Conservation (phyloP, 1,140 invertebrate species). For the Zophobas morio region DNA sequence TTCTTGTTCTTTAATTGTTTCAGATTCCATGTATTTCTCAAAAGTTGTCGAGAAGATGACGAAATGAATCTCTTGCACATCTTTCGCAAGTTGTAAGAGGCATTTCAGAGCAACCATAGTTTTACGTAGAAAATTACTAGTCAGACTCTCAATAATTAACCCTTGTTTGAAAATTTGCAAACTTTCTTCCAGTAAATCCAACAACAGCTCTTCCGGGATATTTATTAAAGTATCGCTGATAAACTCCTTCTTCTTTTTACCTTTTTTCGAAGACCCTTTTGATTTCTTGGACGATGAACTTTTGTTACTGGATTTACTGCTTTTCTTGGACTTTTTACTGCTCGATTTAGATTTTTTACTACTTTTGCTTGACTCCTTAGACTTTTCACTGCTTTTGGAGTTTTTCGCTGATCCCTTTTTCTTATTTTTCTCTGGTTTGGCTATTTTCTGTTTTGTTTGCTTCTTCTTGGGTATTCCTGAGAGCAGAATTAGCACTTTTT, state of each 20-base stretch:
- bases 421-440: constrained; percentile 32
- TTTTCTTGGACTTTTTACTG: constrained; percentile 34
- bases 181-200: constrained; percentile 56
- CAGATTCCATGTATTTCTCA: constrained; percentile 25
- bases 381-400: constrained; percentile 37
- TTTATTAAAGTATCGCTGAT: constrained; percentile 51
- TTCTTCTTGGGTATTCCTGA: constrained; percentile 20
- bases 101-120: constrained; percentile 50
- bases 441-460: constrained; percentile 32
- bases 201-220: constrained; percentile 54
- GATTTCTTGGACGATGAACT: constrained; percentile 15
- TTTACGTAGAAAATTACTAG: constrained; percentile 55
- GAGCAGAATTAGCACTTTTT: constrained; percentile 48
- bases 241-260: constrained; percentile 40
- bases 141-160: constrained; percentile 60
- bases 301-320: constrained; percentile 9
- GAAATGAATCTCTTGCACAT: constrained; percentile 56
- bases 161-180: constrained; percentile 47
- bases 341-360: background rate
- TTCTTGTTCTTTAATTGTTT: constrained; percentile 37
- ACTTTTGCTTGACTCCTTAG: constrained; percentile 35
- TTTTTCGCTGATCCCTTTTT: constrained; percentile 18
- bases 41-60: constrained; percentile 56
- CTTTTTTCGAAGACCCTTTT: constrained; percentile 23
- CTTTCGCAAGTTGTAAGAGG: constrained; percentile 57